Evolutionary conservation across 2,113 vertebrate species (phyloP).

Genomic region (Cyprinus carpio): DNA sequence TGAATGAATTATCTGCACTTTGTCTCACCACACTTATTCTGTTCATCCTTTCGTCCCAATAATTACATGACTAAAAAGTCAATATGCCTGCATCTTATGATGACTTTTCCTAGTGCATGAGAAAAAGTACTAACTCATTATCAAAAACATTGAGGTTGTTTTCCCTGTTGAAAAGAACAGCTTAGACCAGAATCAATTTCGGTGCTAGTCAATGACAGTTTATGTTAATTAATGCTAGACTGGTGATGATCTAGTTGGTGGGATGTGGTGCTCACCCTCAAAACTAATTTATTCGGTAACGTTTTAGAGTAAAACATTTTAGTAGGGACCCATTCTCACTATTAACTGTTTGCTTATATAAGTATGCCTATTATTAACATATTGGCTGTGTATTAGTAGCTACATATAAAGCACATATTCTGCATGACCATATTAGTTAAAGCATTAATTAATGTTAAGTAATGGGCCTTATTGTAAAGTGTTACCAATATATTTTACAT

Average conservation of each 20-base stretch:
- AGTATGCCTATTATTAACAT: too few species aligned
- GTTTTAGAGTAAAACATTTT: too few species aligned
- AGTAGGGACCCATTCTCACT: too few species aligned
- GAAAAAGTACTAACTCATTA: conserved; percentile 4
- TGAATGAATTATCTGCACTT: conserved; percentile 12
- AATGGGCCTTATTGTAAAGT: too few species aligned
- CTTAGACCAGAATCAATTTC: background rate
- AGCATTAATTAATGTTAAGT: too few species aligned
- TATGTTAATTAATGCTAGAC: background rate
- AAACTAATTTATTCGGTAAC: background rate
- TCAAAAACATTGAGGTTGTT: background rate
- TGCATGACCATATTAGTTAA: too few species aligned
- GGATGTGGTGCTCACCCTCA: background rate
- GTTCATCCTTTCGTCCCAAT: background rate
- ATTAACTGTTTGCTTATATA: too few species aligned
- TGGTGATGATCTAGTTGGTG: background rate
- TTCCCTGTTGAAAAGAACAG: background rate
- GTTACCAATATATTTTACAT: too few species aligned
- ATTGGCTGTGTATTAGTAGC: too few species aligned
- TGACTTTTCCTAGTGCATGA: conserved; percentile 1
- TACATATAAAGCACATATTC: too few species aligned
- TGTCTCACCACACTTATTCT: conserved; percentile 13
- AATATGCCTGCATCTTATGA: conserved; percentile 3
- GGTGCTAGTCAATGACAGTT: background rate
- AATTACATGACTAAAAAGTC: conserved; percentile 3